phyloP scores from a whole-genome alignment of 2,113 vertebrate species.

The Anthoscopus minutus region DNA sequence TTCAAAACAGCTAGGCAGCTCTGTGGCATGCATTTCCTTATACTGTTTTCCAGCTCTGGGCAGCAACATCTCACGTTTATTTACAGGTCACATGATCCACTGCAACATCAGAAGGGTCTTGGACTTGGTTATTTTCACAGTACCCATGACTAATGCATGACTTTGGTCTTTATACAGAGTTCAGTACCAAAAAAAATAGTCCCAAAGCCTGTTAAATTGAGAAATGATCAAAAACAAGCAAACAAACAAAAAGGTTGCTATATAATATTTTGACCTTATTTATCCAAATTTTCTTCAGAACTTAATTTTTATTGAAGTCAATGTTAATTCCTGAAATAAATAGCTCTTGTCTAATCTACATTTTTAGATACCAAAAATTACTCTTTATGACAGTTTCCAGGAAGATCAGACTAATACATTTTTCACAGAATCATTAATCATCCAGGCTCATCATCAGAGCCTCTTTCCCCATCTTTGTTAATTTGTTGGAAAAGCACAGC shows the following conservation, averaged over 20 bases:
- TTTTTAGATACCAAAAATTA: background rate
- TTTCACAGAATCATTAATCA: constrained; percentile 5
- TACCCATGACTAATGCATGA: background rate
- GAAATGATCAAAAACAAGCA: background rate
- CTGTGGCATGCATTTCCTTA: background rate
- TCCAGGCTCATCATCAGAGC: background rate
- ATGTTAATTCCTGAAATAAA: background rate
- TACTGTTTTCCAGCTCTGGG: background rate
- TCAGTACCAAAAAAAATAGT: background rate
- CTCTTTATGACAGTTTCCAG: background rate
- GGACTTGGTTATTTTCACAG: background rate
- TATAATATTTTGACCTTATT: background rate
- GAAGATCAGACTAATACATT: background rate
- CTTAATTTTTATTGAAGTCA: background rate
- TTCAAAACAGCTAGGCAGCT: background rate
- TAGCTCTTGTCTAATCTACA: background rate
- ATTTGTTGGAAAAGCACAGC: background rate
- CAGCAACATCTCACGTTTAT: background rate
- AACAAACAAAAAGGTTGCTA: background rate
- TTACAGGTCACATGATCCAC: background rate
- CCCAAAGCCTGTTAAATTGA: background rate
- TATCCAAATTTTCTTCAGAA: background rate
- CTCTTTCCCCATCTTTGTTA: background rate
- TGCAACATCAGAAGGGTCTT: background rate
- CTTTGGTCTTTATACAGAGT: background rate